Percentiles rank a stretch among this genome's conserved stretches.
Evolutionary conservation across 1,140 invertebrate genomes (phyloP).

Genomic region (Hypothenemus hampei): DNA sequence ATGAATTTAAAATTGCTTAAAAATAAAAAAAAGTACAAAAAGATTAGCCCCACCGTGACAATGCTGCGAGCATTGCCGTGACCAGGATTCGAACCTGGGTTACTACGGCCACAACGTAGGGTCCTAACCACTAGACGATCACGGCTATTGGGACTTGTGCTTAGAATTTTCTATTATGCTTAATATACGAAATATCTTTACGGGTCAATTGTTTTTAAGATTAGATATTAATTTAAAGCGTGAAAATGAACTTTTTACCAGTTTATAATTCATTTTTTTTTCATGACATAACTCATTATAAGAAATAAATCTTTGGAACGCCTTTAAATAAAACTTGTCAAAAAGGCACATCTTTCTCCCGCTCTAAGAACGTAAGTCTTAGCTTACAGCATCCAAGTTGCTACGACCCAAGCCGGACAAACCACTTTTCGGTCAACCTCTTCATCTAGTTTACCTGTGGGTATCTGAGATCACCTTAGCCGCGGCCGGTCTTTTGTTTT

Average conservation of each 20-base stretch:
- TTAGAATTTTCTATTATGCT: neutral
- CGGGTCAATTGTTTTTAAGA: neutral
- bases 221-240: neutral
- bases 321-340: too few species aligned
- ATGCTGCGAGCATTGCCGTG: constrained; percentile 36
- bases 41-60: constrained; percentile 13
- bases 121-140: constrained; percentile 46
- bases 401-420: neutral
- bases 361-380: neutral
- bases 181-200: neutral
- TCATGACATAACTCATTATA: too few species aligned
- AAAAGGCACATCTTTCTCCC: too few species aligned
- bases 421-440: constrained; percentile 1
- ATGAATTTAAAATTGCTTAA: neutral
- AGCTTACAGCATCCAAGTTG: neutral
- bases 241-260: too few species aligned
- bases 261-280: too few species aligned
- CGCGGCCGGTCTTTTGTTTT: constrained; percentile 7
- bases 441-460: constrained; percentile 3
- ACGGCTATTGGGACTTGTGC: constrained; percentile 32
- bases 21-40: neutral
- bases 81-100: constrained; percentile 46
- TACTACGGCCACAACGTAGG: constrained; percentile 45
- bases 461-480: constrained; percentile 6
- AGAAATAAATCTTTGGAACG: too few species aligned